These are phyloP conservation scores for Dendrocincla tyrannina DNA, from an alignment of 2,797 vertebrate genomes.

Conservation along the genomic window DNA sequence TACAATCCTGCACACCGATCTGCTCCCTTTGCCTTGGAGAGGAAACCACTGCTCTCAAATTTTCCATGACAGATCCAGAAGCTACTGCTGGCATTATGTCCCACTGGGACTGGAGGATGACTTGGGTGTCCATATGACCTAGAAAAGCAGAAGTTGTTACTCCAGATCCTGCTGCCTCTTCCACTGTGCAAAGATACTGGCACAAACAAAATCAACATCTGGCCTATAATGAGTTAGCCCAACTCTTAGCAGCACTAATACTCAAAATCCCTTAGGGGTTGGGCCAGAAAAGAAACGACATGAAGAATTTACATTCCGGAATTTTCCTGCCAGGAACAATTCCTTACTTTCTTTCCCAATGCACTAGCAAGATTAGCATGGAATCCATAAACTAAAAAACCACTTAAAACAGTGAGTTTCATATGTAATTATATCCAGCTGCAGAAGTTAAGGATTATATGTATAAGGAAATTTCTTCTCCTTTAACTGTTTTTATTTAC, in stretches of 20 bases:
- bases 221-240: not conserved
- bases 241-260: not conserved
- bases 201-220: not conserved
- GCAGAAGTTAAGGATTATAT: not conserved
- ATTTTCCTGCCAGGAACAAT: not conserved
- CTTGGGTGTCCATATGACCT: not conserved
- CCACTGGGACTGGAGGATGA: not conserved
- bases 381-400: not conserved
- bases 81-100: not conserved
- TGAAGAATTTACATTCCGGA: not conserved
- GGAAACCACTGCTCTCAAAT: not conserved
- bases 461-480: not conserved
- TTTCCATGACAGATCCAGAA: not conserved
- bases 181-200: not conserved
- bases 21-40: not conserved
- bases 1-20: not conserved
- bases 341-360: not conserved
- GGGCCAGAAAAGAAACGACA: rapidly evolving
- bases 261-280: not conserved
- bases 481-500: not conserved
- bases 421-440: not conserved
- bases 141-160: not conserved
- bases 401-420: not conserved
- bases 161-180: not conserved
- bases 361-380: not conserved